Conservation (phyloP, 2,113 vertebrate genomes). For the Origma solitaria region DNA sequence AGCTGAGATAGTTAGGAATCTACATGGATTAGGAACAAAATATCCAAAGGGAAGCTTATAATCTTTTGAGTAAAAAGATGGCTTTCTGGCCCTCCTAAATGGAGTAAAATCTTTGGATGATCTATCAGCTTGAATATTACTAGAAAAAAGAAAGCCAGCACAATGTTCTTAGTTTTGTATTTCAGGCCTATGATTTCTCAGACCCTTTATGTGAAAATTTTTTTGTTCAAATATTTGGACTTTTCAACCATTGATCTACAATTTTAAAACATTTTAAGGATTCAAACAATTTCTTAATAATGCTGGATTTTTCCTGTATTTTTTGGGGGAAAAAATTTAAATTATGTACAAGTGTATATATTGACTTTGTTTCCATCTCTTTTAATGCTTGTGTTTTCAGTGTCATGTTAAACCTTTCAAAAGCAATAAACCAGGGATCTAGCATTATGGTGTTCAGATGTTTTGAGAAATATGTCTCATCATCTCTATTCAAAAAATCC, state of each 20-base stretch:
- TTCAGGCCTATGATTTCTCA: not conserved
- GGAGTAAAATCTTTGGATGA: not conserved
- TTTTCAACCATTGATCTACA: not conserved
- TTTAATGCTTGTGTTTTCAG: not conserved
- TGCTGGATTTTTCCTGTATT: not conserved
- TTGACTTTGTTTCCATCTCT: not conserved
- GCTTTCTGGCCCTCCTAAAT: not conserved
- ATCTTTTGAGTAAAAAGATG: not conserved
- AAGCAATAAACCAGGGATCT: not conserved
- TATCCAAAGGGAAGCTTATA: not conserved
- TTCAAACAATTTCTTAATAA: not conserved
- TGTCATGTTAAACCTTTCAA: not conserved
- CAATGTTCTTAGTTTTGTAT: not conserved
- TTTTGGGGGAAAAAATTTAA: accelerated
- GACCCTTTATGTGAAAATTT: not conserved
- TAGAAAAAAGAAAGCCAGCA: not conserved
- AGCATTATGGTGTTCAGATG: not conserved
- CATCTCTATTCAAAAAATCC: not conserved
- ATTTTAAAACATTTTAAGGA: not conserved
- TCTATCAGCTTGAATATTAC: not conserved
- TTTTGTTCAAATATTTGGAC: not conserved
- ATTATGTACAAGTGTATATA: not conserved
- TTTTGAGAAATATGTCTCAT: not conserved
- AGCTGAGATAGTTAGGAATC: not conserved
- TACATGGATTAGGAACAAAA: not conserved